A percentile compares a stretch with the other conserved stretches of the same genome.
Evolutionary conservation across 2,888 invertebrate species (phyloP).

Genomic region (Cataglyphis altisquamis): DNA sequence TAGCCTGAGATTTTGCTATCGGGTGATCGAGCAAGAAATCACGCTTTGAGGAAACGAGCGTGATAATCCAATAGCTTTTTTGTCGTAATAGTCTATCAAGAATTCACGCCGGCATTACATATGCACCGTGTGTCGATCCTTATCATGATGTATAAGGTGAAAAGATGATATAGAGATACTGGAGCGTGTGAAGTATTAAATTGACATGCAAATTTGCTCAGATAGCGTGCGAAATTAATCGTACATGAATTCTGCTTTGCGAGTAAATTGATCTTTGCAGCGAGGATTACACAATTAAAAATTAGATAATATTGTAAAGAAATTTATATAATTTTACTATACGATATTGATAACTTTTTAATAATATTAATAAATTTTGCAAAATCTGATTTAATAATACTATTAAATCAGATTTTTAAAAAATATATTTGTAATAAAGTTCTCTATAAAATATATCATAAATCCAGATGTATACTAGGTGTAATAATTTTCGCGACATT

Average conservation of each 20-base stretch:
- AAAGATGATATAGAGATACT: conserved; percentile 44
- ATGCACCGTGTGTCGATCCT: conserved; percentile 46
- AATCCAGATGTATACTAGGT: neutral
- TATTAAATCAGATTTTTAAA: too few species aligned
- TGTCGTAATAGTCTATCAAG: conserved; percentile 37
- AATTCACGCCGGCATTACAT: conserved; percentile 28
- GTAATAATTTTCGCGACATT: conserved; percentile 9
- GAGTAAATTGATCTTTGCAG: neutral
- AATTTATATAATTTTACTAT: neutral
- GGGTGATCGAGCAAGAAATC: conserved; percentile 56
- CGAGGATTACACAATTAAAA: neutral
- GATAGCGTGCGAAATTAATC: conserved; percentile 32
- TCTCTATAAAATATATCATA: neutral
- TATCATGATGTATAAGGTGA: conserved; percentile 45
- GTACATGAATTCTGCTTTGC: conserved; percentile 22
- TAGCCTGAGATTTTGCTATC: conserved; percentile 53
- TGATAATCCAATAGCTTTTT: conserved; percentile 50
- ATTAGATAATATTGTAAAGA: neutral
- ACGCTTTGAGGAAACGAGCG: conserved; percentile 45
- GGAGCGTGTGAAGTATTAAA: conserved; percentile 51
- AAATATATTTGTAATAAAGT: neutral
- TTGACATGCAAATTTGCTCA: conserved; percentile 36
- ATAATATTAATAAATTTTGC: neutral
- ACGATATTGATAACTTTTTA: neutral
- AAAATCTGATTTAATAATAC: too few species aligned